Evolutionary conservation across 2,888 invertebrate species (phyloP).

Genomic region (Orchesella flavescens): DNA sequence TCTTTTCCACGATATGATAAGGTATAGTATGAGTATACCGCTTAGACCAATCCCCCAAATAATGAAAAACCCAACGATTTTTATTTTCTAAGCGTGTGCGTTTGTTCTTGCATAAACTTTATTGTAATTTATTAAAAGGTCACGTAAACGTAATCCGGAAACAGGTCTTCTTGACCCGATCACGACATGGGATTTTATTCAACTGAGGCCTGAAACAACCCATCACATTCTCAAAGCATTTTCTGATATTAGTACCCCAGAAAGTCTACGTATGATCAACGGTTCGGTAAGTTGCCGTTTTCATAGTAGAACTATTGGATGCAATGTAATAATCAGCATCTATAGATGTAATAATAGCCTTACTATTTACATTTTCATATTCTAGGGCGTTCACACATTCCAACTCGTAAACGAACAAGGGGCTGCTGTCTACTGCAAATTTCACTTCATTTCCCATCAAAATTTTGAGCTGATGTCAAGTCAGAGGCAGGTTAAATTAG

Average conservation of each 20-base stretch:
- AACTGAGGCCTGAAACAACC: slow-evolving; percentile 87
- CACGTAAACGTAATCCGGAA: slow-evolving; percentile 95
- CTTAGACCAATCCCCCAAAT: too few species aligned
- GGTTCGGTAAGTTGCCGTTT: slow-evolving; percentile 79
- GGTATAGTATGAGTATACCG: background rate
- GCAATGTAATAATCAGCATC: background rate
- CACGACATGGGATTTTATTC: slow-evolving; percentile 97
- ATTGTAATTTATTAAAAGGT: slow-evolving; percentile 80
- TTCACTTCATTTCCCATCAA: slow-evolving; percentile 74
- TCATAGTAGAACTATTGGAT: background rate
- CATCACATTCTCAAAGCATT: slow-evolving; percentile 90
- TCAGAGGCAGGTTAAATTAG: slow-evolving; percentile 73
- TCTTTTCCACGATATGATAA: slow-evolving; percentile 92
- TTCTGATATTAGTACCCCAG: slow-evolving; percentile 92
- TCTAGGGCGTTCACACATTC: slow-evolving; percentile 93
- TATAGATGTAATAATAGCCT: too few species aligned
- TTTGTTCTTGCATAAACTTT: too few species aligned
- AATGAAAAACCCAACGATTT: too few species aligned
- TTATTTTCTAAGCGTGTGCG: too few species aligned
- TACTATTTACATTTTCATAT: slow-evolving; percentile 5
- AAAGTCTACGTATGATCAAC: slow-evolving; percentile 87
- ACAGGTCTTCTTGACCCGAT: slow-evolving; percentile 92
- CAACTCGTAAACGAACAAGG: slow-evolving; percentile 86
- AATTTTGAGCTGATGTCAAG: slow-evolving; percentile 75
- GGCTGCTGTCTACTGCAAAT: slow-evolving; percentile 82